A percentile compares a stretch with the other conserved stretches of the same genome.
phyloP scores from a whole-genome alignment of 2,113 vertebrate genomes.

The Chlorocebus sabaeus region DNA sequence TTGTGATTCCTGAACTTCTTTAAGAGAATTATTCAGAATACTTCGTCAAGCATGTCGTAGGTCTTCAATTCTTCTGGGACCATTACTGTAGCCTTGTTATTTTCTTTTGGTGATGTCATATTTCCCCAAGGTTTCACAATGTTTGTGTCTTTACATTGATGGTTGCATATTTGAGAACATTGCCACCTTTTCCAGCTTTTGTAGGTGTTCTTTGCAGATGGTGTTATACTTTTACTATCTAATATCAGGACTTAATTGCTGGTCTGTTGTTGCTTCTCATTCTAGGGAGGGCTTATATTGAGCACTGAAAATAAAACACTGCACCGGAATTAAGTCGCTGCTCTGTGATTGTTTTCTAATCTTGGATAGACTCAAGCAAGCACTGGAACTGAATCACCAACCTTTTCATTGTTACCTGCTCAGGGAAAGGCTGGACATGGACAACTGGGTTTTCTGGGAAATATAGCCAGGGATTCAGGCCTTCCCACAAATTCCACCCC shows the following conservation, averaged over 20 bases:
- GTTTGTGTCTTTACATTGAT: neutral
- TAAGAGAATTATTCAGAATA: neutral
- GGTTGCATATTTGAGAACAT: neutral
- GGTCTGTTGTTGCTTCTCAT: neutral
- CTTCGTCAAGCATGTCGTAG: neutral
- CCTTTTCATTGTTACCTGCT: neutral
- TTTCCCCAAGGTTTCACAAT: neutral
- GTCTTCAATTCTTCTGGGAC: neutral
- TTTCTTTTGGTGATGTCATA: neutral
- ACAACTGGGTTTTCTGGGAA: neutral
- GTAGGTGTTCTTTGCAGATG: neutral
- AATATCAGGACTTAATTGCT: neutral
- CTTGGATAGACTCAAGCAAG: neutral
- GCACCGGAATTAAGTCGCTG: neutral
- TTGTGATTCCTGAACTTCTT: neutral
- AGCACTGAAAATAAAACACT: neutral
- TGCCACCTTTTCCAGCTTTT: neutral
- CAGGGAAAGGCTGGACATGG: neutral
- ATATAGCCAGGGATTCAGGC: neutral
- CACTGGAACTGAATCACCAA: neutral
- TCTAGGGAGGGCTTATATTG: neutral
- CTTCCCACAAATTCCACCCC: neutral
- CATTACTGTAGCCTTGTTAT: neutral
- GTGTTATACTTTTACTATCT: neutral
- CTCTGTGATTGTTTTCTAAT: neutral